phyloP scores from a whole-genome alignment of 2,113 vertebrate species.

The Meleagris gallopavo region DNA sequence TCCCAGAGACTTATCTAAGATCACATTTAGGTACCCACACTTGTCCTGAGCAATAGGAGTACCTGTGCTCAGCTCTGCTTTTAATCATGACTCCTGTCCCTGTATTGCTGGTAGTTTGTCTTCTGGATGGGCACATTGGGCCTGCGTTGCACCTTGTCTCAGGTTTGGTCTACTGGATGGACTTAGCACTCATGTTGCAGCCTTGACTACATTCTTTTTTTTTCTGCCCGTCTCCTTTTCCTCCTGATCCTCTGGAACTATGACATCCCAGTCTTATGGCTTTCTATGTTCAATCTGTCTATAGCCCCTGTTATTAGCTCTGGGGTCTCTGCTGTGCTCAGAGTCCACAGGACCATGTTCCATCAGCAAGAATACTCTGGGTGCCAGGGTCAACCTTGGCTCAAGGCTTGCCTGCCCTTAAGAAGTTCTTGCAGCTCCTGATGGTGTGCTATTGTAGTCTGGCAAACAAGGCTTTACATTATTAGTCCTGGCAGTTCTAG shows the following conservation, averaged over 20 bases:
- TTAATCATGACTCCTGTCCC: not conserved
- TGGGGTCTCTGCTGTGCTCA: not conserved
- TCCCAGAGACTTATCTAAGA: not conserved
- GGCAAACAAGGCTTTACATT: not conserved
- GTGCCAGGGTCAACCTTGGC: not conserved
- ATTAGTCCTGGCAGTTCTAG: not conserved
- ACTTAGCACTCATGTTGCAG: not conserved
- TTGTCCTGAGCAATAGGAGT: not conserved
- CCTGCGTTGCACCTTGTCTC: not conserved
- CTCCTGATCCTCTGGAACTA: not conserved
- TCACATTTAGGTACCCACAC: not conserved
- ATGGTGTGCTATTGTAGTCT: not conserved
- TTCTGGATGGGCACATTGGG: not conserved
- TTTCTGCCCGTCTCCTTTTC: not conserved
- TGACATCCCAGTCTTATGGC: not conserved
- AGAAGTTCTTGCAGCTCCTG: not conserved
- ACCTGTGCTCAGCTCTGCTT: not conserved
- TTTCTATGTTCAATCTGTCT: accelerated
- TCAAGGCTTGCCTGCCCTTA: not conserved
- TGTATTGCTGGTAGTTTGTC: not conserved
- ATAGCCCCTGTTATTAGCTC: accelerated
- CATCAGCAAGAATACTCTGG: not conserved
- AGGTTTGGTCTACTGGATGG: not conserved
- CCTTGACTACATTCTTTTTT: not conserved
- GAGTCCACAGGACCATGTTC: accelerated